phyloP scores from a whole-genome alignment of 2,113 vertebrate species.

The Crotalus horridus region DNA sequence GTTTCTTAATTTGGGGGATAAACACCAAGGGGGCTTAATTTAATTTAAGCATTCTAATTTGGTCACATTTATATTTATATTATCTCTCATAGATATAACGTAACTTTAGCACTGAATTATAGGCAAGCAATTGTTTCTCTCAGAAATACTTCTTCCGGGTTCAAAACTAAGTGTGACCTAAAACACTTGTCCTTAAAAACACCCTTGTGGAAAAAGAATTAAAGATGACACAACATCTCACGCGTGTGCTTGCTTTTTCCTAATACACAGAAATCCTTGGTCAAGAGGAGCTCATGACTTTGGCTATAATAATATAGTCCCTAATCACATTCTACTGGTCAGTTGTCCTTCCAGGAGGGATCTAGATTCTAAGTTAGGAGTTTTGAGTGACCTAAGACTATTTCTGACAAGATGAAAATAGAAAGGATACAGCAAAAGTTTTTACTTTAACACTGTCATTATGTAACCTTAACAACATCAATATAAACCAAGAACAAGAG shows the following conservation, averaged over 20 bases:
- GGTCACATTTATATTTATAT: neutral
- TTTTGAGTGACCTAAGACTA: slow-evolving; percentile 59
- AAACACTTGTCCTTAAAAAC: neutral
- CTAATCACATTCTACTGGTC: slow-evolving; percentile 12
- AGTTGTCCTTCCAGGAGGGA: slow-evolving; percentile 40
- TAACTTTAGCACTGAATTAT: neutral
- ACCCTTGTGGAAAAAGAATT: neutral
- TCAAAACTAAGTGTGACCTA: neutral
- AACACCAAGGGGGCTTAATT: neutral
- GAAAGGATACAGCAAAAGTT: slow-evolving; percentile 49
- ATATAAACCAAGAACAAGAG: slow-evolving; percentile 48
- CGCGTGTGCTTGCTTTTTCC: neutral
- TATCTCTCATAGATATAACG: neutral
- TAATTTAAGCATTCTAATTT: neutral
- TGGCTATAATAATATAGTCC: neutral
- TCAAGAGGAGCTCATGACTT: neutral
- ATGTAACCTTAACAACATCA: slow-evolving; percentile 41
- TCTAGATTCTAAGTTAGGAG: slow-evolving; percentile 52
- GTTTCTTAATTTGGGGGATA: neutral
- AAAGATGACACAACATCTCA: neutral
- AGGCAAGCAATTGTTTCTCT: neutral
- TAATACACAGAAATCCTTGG: neutral
- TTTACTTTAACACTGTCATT: slow-evolving; percentile 34
- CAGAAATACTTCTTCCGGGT: neutral
- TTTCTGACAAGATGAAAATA: slow-evolving; percentile 59